Evolutionary conservation across 1,140 invertebrate species (phyloP).

Genomic region (Holotrichia oblita): DNA sequence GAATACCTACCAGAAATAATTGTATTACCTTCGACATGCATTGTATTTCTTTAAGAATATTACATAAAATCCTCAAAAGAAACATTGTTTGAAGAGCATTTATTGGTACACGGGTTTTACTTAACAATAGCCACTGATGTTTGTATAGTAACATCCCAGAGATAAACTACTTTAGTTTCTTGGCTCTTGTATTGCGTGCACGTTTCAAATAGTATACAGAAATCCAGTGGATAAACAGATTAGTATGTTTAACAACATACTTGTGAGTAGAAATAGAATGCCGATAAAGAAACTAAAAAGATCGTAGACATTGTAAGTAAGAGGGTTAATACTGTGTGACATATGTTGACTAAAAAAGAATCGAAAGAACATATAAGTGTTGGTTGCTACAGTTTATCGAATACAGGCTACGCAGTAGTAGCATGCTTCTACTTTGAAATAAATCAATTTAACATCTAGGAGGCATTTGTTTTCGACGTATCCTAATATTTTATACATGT

Average conservation of each 20-base stretch:
- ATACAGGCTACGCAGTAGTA: not conserved
- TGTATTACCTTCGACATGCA: not conserved
- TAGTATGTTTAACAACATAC: not conserved
- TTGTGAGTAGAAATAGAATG: slow-evolving; percentile 4
- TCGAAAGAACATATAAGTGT: not conserved
- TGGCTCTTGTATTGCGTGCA: not conserved
- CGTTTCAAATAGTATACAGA: not conserved
- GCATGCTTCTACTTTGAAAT: slow-evolving; percentile 15
- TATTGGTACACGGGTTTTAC: slow-evolving; percentile 26
- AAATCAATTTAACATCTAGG: slow-evolving; percentile 34
- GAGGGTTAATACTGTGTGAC: slow-evolving; percentile 8
- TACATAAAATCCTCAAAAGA: slow-evolving; percentile 20
- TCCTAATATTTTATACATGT: slow-evolving; percentile 33
- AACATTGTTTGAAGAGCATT: slow-evolving; percentile 4
- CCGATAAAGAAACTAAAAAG: not conserved
- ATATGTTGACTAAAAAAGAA: slow-evolving; percentile 23
- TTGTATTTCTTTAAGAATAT: slow-evolving; percentile 3
- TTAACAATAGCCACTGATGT: slow-evolving; percentile 2
- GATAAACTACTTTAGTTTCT: not conserved
- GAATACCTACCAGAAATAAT: slow-evolving; percentile 27
- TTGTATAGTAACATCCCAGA: not conserved
- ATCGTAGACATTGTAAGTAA: slow-evolving; percentile 11
- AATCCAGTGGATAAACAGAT: slow-evolving; percentile 20
- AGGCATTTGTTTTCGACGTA: slow-evolving; percentile 34
- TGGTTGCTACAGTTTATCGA: not conserved